Evolutionary conservation across 2,797 vertebrate species (phyloP), one percentile per base, ranked within the genome.

Genomic region (Pteronotus mesoamericanus): DNA sequence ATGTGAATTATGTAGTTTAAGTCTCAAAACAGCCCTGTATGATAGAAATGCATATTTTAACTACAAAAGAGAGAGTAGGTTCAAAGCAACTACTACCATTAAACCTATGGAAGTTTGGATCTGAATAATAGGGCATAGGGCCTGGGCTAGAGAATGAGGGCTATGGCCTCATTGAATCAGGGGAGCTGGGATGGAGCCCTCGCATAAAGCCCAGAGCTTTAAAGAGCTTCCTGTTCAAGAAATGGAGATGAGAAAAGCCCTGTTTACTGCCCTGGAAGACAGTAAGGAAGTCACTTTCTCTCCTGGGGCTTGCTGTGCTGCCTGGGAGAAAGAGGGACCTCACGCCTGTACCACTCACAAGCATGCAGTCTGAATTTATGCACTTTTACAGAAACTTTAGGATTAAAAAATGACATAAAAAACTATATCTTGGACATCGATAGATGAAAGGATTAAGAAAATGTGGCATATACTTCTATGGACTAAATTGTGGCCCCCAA

Each of bases 1-100:
- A n/a, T 53, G 19, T 89, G 92, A 92, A 57, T 78, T 85, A 29
- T 87, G 3, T 69, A 32, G 78, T 83, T 85, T 90, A 93, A 87
- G 86, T 95, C 32, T 86, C 48, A 37, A 69, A 68, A 55, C 10
- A 87, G 24, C 37, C 32, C 14, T 68, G 19, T 93, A 53, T 42
- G 39, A 10, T 66, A 69, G 78, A 69, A 46, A 53, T 42, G 21
- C 53, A 5, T 80, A 51, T 85, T 94, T 88, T 72, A 92, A 87
- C 34, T 66, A 34, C 14, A 51, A 59, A 82, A 57, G 37, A 82
- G 57, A 80, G 29, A 51, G 24, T 34, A 44, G 9, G 21, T 80
- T 55, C 61, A 61, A 69, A 48, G 5, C 55, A 79, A 46, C 59
- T 72, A 91, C 83, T 68, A 32, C 11, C 22, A 3, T 68, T 39